Conservation (phyloP, 2,113 vertebrate species). For the Rhipidura dahli region DNA sequence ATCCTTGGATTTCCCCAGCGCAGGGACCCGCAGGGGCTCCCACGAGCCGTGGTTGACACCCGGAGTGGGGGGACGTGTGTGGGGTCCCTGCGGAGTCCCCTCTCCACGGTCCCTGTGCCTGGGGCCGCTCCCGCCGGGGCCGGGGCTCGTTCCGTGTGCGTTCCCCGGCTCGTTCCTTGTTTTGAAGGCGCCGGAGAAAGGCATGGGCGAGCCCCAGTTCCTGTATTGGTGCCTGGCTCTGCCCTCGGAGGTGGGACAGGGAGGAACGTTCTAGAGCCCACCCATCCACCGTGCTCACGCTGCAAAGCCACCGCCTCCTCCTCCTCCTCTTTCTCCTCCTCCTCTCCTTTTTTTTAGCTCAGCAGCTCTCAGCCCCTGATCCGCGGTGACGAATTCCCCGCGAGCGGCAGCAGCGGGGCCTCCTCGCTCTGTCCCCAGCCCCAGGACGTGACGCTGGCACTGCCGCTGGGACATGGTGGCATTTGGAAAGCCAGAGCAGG, state of each 20-base stretch:
- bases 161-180: neutral
- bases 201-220: neutral
- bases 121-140: neutral
- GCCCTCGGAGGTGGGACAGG: slow-evolving; percentile 27
- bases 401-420: neutral
- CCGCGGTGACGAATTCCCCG: neutral
- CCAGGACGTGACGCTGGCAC: neutral
- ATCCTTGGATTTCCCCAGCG: neutral
- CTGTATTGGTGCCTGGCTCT: slow-evolving; percentile 16
- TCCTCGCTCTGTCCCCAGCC: neutral
- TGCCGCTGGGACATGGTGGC: accelerated
- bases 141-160: neutral
- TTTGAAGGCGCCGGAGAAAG: neutral
- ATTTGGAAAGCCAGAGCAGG: neutral
- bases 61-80: accelerated
- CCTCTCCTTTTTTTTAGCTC: neutral
- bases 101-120: accelerated
- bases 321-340: neutral
- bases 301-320: neutral
- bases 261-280: slow-evolving; percentile 41
- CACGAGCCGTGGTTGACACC: neutral
- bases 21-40: neutral
- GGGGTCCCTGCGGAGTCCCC: neutral
- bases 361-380: neutral
- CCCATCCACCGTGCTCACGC: neutral